Evolutionary conservation across 2,888 invertebrate genomes (phyloP).

Genomic region (Calameuta filiformis): DNA sequence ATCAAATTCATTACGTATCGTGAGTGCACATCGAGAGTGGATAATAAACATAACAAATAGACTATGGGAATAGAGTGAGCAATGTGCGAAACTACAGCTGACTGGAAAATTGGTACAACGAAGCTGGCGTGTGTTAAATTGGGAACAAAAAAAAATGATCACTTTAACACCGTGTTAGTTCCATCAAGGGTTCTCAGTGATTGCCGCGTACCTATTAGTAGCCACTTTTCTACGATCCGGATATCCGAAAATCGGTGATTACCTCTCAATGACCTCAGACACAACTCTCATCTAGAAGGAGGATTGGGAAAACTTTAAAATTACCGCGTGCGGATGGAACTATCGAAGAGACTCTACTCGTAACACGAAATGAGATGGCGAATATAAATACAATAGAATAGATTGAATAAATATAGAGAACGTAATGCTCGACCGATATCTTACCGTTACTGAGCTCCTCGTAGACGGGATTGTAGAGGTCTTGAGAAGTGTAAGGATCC

Average conservation of each 20-base stretch:
- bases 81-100: not conserved
- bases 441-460: slow-evolving; percentile 81
- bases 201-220: not conserved
- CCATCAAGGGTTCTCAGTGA: not conserved
- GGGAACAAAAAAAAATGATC: not conserved
- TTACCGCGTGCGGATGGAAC: not conserved
- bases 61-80: not conserved
- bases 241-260: not conserved
- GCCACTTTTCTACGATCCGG: not conserved
- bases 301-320: not conserved
- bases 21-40: not conserved
- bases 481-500: slow-evolving; percentile 74
- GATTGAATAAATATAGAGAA: not conserved
- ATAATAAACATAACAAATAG: not conserved
- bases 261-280: slow-evolving; percentile 38
- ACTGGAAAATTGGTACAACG: not conserved
- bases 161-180: not conserved
- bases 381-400: not conserved
- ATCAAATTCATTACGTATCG: not conserved
- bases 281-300: slow-evolving; percentile 50
- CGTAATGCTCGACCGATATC: slow-evolving; percentile 44
- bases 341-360: not conserved
- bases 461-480: slow-evolving; percentile 82
- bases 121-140: not conserved
- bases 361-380: not conserved